Evolutionary conservation across 2,113 vertebrate species (phyloP).

Genomic region (Steatornis caripensis): DNA sequence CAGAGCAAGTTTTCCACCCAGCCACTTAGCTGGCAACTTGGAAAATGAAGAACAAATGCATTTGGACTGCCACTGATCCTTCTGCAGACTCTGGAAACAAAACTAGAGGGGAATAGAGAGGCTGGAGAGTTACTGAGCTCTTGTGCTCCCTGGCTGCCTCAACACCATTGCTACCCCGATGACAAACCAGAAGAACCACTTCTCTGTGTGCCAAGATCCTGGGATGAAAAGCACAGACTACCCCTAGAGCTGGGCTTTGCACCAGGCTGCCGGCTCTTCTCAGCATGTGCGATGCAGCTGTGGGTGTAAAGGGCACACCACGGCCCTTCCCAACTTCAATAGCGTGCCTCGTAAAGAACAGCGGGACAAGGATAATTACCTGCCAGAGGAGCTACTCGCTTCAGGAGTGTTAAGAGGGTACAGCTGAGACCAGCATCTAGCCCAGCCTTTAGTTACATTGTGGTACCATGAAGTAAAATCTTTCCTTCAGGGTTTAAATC

Average conservation of each 20-base stretch:
- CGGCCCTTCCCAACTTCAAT: not conserved
- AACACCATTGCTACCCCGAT: not conserved
- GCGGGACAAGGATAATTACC: not conserved
- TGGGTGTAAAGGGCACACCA: not conserved
- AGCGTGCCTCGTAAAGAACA: not conserved
- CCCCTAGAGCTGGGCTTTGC: not conserved
- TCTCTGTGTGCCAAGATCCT: not conserved
- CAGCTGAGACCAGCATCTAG: not conserved
- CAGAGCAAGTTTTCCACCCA: not conserved
- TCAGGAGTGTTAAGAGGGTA: not conserved
- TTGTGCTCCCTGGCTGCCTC: not conserved
- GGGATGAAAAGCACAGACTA: not conserved
- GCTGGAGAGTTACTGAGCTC: not conserved
- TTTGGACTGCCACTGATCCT: not conserved
- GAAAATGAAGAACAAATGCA: not conserved
- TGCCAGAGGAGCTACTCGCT: not conserved
- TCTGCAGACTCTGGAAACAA: not conserved
- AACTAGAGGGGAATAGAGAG: not conserved
- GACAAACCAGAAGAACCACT: not conserved
- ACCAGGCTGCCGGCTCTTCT: not conserved
- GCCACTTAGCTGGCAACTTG: not conserved
- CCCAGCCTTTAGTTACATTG: not conserved
- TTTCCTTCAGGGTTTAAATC: not conserved
- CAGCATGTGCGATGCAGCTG: not conserved
- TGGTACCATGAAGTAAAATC: not conserved